Percentiles rank a stretch among this genome's conserved stretches.
These are phyloP conservation scores for Anas bernieri DNA, from an alignment of 2,797 vertebrate species.

Conservation along the genomic window DNA sequence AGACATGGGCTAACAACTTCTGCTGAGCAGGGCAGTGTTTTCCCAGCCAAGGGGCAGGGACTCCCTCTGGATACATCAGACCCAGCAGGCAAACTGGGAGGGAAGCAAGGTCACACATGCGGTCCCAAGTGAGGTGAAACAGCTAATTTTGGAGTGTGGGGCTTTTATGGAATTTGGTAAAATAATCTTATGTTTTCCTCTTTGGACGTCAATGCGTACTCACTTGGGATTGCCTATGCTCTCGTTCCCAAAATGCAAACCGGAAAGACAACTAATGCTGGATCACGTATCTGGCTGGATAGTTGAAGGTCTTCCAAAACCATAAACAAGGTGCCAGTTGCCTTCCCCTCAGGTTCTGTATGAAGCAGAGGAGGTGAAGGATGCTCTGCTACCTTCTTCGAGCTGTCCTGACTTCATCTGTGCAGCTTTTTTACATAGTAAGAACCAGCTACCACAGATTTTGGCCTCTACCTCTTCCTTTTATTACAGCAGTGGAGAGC, in stretches of 20 bases:
- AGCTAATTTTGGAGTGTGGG: background rate
- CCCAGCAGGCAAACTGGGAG: background rate
- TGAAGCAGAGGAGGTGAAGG: fast-evolving
- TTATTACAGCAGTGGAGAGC: background rate
- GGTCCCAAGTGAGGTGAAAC: background rate
- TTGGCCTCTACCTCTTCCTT: background rate
- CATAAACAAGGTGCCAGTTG: background rate
- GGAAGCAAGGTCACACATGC: background rate
- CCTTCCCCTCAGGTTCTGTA: background rate
- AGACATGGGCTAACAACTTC: background rate
- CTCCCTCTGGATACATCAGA: background rate
- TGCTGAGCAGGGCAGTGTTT: background rate
- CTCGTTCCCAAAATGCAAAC: background rate
- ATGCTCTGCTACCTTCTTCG: background rate
- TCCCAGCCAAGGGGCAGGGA: background rate
- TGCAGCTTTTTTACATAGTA: background rate
- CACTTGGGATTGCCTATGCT: background rate
- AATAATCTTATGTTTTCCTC: background rate
- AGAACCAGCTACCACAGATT: background rate
- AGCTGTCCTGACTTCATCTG: background rate
- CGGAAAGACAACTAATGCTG: background rate
- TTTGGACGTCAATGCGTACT: background rate
- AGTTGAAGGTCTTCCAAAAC: background rate
- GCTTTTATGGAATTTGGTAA: background rate
- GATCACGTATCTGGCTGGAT: background rate